phyloP scores from a whole-genome alignment of 1,140 invertebrate genomes.

The Pararge aegeria region DNA sequence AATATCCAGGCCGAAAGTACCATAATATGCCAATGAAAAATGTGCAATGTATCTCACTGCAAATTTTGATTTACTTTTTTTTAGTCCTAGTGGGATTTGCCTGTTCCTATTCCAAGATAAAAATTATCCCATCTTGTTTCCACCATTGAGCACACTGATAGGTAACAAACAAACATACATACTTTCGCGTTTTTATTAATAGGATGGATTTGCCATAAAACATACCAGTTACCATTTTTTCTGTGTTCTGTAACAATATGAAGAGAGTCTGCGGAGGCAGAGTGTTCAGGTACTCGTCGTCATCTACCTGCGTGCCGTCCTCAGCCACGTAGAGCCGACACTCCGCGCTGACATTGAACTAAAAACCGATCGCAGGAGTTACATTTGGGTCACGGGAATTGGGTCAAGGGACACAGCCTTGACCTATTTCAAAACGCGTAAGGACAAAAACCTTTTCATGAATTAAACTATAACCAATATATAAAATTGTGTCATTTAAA shows the following conservation, averaged over 20 bases:
- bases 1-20: no score
- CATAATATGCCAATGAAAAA: no score
- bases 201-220: slow-evolving; percentile 23
- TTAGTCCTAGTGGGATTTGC: no score
- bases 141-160: no score
- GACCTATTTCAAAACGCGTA: slow-evolving; percentile 35
- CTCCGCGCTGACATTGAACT: slow-evolving; percentile 71
- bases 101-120: no score
- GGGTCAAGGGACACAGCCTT: slow-evolving; percentile 41
- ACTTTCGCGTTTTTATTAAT: no score
- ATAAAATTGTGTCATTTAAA: neutral
- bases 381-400: slow-evolving; percentile 47
- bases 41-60: no score
- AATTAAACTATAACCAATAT: neutral
- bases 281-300: slow-evolving; percentile 87
- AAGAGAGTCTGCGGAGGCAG: slow-evolving; percentile 86
- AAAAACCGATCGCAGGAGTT: slow-evolving; percentile 49
- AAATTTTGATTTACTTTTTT: no score
- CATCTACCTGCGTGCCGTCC: slow-evolving; percentile 87
- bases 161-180: no score
- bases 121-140: no score
- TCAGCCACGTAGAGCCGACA: slow-evolving; percentile 78
- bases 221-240: slow-evolving; percentile 84
- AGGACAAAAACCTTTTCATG: slow-evolving; percentile 1
- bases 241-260: slow-evolving; percentile 82